Base-by-base conservation (phyloP, 2,888 invertebrate genomes). In the Eristalis tenax region DNA sequence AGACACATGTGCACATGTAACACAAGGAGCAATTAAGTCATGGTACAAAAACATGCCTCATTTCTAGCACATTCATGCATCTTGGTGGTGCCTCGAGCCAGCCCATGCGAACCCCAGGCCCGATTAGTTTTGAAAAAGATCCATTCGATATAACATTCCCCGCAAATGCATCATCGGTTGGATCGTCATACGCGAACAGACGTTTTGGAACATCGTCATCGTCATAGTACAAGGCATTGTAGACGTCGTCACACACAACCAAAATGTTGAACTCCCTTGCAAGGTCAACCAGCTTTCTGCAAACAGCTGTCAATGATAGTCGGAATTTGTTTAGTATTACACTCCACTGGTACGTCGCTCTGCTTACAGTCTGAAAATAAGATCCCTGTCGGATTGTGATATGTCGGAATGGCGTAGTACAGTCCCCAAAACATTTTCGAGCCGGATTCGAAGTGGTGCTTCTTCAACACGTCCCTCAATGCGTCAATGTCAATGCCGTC, bases 141-240 rank as follows among this genome's bases (percentile, higher is more conserved):
- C 95, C 94, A 90, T 95, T 95, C 0, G 95, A 95, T 50, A 96
- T 93, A 4, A 95, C 94, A 90, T 95, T 93, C 0, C 95, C 94
- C 23, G 91, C 91, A 80, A 92, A 94, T 15, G 92, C 91, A 0
- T 89, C 23, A 89, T 93, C 93, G 5, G 89, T 89, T 11, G 91
- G 89, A 73, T 91, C 89, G 89, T 95, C 95, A 88, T 94, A 95
- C 4, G 93, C 93, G 77, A 94, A 93, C 0, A 95, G 91, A 78
- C 95, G 93, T 61, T 93, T 93, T 4, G 95, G 94, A 2, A 93
- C 91, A 1, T 89, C 90, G 11, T 89, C 91, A 22, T 91, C 90
- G 43, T 91, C 92, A 89, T 94, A 95, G 84, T 93, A 89, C 0
- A 96, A 91, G 23, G 95, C 92, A 90, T 95, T 95, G 89, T 96